These are phyloP conservation scores for Eristalis arbustorum DNA, from an alignment of 2,888 invertebrate species.

Conservation along the genomic window DNA sequence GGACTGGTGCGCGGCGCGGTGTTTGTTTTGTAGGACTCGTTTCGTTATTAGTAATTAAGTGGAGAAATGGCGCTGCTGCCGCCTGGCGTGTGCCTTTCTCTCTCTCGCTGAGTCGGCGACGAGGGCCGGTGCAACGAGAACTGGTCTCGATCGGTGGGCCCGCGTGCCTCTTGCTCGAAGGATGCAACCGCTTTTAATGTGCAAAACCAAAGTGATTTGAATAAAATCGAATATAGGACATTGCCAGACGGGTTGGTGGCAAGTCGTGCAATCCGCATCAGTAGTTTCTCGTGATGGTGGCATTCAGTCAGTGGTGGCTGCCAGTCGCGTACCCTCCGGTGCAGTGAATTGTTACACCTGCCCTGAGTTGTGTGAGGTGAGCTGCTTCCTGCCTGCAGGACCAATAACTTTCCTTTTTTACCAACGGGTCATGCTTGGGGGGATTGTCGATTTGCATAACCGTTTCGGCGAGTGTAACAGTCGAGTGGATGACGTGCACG, in stretches of 20 bases:
- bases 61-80: slow-evolving; percentile 67
- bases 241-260: slow-evolving; percentile 59
- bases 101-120: slow-evolving; percentile 55
- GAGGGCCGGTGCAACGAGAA: slow-evolving; percentile 10
- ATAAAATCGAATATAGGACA: slow-evolving; percentile 68
- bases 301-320: slow-evolving; percentile 67
- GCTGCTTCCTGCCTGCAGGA: slow-evolving; percentile 53
- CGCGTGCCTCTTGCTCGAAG: slow-evolving; percentile 25
- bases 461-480: not conserved
- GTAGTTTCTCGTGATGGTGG: slow-evolving; percentile 58
- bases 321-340: slow-evolving; percentile 44
- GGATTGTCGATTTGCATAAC: slow-evolving; percentile 42
- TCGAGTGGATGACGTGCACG: not conserved
- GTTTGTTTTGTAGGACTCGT: slow-evolving; percentile 70
- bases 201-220: slow-evolving; percentile 62
- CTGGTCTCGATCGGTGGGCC: slow-evolving; percentile 29
- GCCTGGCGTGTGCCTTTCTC: slow-evolving; percentile 71
- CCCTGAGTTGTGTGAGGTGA: slow-evolving; percentile 25
- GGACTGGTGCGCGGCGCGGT: slow-evolving; percentile 54
- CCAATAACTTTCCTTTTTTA: slow-evolving; percentile 62
- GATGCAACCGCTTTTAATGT: slow-evolving; percentile 51
- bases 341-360: slow-evolving; percentile 66
- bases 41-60: slow-evolving; percentile 70
- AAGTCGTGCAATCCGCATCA: slow-evolving; percentile 55
- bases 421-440: not conserved